Percentiles rank a stretch among this genome's conserved stretches.
phyloP scores from a whole-genome alignment of 2,113 vertebrate genomes.

The Brevimyrus niger region DNA sequence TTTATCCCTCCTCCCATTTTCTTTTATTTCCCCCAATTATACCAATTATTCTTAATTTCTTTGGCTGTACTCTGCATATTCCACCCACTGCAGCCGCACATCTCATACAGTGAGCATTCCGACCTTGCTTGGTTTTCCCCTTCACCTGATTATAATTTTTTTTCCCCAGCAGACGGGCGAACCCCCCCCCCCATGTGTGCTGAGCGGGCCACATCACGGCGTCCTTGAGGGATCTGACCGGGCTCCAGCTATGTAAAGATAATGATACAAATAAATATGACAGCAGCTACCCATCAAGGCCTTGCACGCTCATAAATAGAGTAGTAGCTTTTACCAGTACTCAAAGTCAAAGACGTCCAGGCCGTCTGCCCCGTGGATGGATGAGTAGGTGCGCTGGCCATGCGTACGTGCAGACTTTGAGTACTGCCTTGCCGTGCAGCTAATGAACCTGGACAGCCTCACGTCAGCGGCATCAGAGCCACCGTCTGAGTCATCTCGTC shows the following conservation, averaged over 20 bases:
- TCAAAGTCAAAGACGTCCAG: constrained; percentile 8
- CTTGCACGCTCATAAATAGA: background rate
- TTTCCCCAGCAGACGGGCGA: background rate
- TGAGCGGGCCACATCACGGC: background rate
- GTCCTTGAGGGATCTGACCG: constrained; percentile 9
- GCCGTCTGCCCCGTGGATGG: background rate
- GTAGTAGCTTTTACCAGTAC: background rate
- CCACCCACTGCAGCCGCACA: background rate
- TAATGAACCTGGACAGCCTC: background rate
- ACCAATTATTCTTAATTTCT: background rate
- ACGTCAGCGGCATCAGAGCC: constrained; percentile 19
- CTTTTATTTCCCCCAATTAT: background rate
- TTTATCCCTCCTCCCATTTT: background rate
- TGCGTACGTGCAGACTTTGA: background rate
- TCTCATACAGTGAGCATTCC: background rate
- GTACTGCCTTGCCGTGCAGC: background rate
- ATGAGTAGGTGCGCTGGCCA: background rate
- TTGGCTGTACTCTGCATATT: background rate
- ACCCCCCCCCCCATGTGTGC: background rate
- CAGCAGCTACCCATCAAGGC: background rate
- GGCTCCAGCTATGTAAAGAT: background rate
- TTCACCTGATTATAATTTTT: background rate
- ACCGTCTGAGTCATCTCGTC: constrained; percentile 33
- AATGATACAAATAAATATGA: constrained; percentile 15
- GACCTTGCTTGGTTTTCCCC: background rate